These are phyloP conservation scores for Gallinago stenura DNA, from an alignment of 2,797 vertebrate species.

Conservation along the genomic window DNA sequence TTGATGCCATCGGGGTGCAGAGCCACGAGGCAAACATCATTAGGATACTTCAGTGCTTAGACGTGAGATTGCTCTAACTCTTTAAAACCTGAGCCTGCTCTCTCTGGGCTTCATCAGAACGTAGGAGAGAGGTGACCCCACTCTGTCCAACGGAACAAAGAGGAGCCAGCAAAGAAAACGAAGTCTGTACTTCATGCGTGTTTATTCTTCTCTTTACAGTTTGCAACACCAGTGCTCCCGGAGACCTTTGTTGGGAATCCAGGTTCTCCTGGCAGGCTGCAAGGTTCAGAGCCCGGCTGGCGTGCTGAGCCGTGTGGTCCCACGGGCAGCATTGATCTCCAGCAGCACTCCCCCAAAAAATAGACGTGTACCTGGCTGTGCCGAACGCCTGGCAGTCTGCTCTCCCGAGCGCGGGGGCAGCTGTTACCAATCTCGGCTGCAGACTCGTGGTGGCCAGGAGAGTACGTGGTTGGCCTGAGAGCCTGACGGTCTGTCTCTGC, in stretches of 20 bases:
- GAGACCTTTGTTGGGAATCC: neutral
- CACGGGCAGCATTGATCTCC: neutral
- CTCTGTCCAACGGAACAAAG: neutral
- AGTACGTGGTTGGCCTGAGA: constrained; percentile 11
- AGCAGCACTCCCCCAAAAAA: neutral
- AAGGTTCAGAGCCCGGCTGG: neutral
- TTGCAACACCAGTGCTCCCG: neutral
- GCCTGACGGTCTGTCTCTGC: constrained; percentile 10
- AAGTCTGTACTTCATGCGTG: rapidly evolving
- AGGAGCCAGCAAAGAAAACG: rapidly evolving
- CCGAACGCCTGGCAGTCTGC: neutral
- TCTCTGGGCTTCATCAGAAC: neutral
- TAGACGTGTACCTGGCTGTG: neutral
- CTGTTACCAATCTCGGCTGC: neutral
- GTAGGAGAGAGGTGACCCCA: neutral
- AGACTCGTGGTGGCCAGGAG: neutral
- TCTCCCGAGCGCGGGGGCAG: neutral
- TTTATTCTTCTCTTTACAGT: neutral
- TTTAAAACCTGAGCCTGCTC: neutral
- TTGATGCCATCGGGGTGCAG: neutral
- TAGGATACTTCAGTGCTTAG: neutral
- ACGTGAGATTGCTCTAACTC: neutral
- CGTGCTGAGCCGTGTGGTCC: rapidly evolving
- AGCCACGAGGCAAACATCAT: neutral
- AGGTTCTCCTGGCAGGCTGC: neutral